Conservation (phyloP, 2,888 invertebrate genomes). For the Ephialtes manifestator region DNA sequence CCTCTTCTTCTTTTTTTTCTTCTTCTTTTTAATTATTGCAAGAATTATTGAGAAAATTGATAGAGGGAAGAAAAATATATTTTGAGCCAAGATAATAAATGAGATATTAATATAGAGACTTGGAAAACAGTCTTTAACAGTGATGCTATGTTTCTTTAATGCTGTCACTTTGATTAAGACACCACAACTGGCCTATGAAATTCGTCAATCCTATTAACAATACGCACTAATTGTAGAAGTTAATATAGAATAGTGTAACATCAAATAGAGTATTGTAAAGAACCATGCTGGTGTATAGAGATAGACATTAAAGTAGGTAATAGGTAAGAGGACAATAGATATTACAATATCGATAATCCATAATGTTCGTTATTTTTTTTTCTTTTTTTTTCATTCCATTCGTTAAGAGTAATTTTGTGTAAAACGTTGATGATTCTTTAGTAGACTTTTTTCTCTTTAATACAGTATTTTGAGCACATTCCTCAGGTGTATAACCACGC, state of each 20-base stretch:
- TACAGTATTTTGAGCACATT: slow-evolving; percentile 86
- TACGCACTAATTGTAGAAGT: slow-evolving; percentile 82
- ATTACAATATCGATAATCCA: slow-evolving; percentile 83
- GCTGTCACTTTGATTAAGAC: slow-evolving; percentile 6
- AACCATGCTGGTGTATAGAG: slow-evolving; percentile 84
- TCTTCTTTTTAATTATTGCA: slow-evolving; percentile 74
- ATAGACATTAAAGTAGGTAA: slow-evolving; percentile 84
- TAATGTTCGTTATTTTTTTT: slow-evolving; percentile 75
- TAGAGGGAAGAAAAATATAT: slow-evolving; percentile 12
- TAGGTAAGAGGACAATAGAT: slow-evolving; percentile 84
- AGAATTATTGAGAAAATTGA: slow-evolving; percentile 54
- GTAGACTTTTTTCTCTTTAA: slow-evolving; percentile 82
- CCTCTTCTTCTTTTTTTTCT: too few species aligned
- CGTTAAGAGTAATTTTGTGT: slow-evolving; percentile 82
- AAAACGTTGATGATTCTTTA: slow-evolving; percentile 81
- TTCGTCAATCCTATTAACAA: slow-evolving; percentile 77
- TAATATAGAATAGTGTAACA: slow-evolving; percentile 84
- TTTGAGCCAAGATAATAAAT: slow-evolving; percentile 53
- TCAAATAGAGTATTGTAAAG: slow-evolving; percentile 84
- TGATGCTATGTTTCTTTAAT: background rate
- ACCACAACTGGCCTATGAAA: slow-evolving; percentile 80
- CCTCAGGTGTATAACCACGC: slow-evolving; percentile 85
- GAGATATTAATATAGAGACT: slow-evolving; percentile 11
- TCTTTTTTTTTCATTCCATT: slow-evolving; percentile 63
- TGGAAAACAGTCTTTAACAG: slow-evolving; percentile 2